Evolutionary conservation across 2,797 vertebrate species (phyloP).

Genomic region (Microctenopoma lineatum): DNA sequence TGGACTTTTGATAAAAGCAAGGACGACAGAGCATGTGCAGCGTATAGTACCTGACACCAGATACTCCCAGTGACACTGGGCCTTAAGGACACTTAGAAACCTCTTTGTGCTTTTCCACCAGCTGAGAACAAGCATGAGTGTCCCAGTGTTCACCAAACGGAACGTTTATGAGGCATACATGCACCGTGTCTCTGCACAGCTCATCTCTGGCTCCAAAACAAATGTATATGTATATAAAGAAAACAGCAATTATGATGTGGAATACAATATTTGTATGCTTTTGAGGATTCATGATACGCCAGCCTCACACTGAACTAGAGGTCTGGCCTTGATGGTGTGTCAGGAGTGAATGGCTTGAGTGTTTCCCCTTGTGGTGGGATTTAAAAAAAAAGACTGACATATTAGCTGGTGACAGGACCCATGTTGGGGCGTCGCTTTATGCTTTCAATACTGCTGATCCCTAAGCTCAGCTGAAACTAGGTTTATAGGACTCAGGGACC

Average conservation of each 20-base stretch:
- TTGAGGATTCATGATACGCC: constrained; percentile 42
- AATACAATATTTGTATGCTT: constrained; percentile 52
- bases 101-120: constrained; percentile 19
- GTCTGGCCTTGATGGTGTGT: constrained; percentile 28
- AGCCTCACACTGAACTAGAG: constrained; percentile 40
- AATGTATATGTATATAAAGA: constrained; percentile 29
- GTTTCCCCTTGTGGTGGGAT: constrained; percentile 60
- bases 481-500: constrained; percentile 61
- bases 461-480: constrained; percentile 26
- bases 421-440: constrained; percentile 52
- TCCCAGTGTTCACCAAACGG: constrained; percentile 16
- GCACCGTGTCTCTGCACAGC: constrained; percentile 39
- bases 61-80: constrained; percentile 60
- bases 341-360: constrained; percentile 41
- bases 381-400: constrained; percentile 60
- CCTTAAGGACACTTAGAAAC: constrained; percentile 49
- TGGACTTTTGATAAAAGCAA: constrained; percentile 64
- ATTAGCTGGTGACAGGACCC: constrained; percentile 74
- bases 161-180: constrained; percentile 46
- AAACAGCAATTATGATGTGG: constrained; percentile 50
- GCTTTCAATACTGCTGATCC: constrained; percentile 55
- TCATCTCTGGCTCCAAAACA: constrained; percentile 17
- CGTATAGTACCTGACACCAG: constrained; percentile 52
- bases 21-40: constrained; percentile 34
- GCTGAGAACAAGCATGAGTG: constrained; percentile 3